phyloP scores from a whole-genome alignment of 1,140 invertebrate genomes.

The Conus ventricosus region DNA sequence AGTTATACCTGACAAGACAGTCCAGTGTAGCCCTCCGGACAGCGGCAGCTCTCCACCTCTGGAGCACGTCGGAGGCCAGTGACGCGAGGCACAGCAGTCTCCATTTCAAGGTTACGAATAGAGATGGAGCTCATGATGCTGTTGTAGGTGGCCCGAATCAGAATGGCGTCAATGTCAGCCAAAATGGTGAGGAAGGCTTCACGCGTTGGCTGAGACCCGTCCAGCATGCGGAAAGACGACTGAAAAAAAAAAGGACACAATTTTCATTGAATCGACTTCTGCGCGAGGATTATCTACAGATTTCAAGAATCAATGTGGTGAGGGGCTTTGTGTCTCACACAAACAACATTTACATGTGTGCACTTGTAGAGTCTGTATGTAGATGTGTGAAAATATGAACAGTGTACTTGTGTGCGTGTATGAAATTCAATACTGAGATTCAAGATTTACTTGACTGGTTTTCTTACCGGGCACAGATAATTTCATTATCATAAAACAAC shows the following conservation, averaged over 20 bases:
- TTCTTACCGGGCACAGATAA: too few species aligned
- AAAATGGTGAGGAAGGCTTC: slow-evolving; percentile 95
- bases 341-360: background rate
- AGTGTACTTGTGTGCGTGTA: too few species aligned
- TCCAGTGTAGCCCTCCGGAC: slow-evolving; percentile 89
- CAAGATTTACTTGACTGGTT: too few species aligned
- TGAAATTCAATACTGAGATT: too few species aligned
- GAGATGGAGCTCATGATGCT: slow-evolving; percentile 60
- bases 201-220: slow-evolving; percentile 80
- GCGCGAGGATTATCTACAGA: too few species aligned
- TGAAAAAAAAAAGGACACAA: slow-evolving; percentile 37
- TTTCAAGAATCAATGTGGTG: too few species aligned
- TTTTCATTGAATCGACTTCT: too few species aligned
- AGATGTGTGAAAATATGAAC: too few species aligned
- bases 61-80: slow-evolving; percentile 76
- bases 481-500: too few species aligned
- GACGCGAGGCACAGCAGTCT: slow-evolving; percentile 61
- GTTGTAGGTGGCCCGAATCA: slow-evolving; percentile 81
- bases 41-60: slow-evolving; percentile 86
- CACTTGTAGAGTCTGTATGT: background rate
- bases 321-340: background rate
- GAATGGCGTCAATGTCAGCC: slow-evolving; percentile 87
- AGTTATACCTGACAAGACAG: slow-evolving; percentile 81
- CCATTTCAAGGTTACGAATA: slow-evolving; percentile 69
- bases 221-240: slow-evolving; percentile 56